Evolutionary conservation across 2,797 vertebrate genomes (phyloP), one percentile per base, ranked within the genome.

Genomic region (Gephyroberyx darwinii): DNA sequence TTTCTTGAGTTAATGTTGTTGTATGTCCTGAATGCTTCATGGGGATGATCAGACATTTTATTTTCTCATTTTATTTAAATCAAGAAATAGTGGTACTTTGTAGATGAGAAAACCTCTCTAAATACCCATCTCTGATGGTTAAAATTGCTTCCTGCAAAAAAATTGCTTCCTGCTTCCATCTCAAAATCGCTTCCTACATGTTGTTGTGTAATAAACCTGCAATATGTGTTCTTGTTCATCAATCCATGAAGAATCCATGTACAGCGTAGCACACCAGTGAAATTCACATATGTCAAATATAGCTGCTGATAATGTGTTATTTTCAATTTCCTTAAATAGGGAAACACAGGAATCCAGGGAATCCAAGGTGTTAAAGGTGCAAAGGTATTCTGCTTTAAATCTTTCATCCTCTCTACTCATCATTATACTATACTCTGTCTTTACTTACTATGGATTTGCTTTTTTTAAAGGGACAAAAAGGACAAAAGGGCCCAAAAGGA

Each of bases 401-500:
- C 47, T 74, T 74, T 68, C 0, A 70, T 69, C 48, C 12, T 69
- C 17, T 77, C n/a, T 66, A 20, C 43, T 66, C 5, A 31, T 53
- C 14, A 37, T 65, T 57, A 17, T 47, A 12, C 30, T 22, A 5
- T 63, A 30, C 26, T 61, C 51, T 45, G 43, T 59, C 30, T 33
- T 56, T 70, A 26, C 9, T 71, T n/a, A 71, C 63, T 47, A 20
- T 8, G 1, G 65, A 33, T 76, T 53, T 70, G 0, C 41, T 26
- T 82, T 86, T 92, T 88, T 85, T 78, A 74, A 80, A 93, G 89
- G 90, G 62, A 39, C 75, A 78, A 82, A 91, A 89, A 39, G 89
- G 87, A 71, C 1, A 68, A 54, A 93, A 94, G 53, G 94, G 94
- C 20, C 88, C 91, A 2, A 92, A 91, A 87, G 92, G 93, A 89